Evolutionary conservation across 2,113 vertebrate species (phyloP).

Genomic region (Phalacrocorax brasilianus): DNA sequence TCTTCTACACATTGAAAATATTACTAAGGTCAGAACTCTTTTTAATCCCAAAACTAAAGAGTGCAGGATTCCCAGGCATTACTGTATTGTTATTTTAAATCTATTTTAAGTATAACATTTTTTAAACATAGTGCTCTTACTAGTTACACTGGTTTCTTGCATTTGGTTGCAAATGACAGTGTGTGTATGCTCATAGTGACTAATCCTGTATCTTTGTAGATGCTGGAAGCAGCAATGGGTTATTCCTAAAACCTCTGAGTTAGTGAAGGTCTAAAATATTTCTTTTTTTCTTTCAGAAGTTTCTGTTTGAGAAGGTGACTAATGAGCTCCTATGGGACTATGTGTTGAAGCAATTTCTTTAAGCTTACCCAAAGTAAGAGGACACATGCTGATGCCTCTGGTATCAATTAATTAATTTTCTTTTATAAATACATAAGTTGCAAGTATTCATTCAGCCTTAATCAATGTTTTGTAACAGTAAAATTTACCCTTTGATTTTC

Average conservation of each 20-base stretch:
- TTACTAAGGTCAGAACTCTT: not conserved
- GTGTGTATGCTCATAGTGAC: not conserved
- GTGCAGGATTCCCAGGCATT: not conserved
- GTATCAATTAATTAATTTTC: not conserved
- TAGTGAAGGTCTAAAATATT: not conserved
- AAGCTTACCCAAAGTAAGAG: not conserved
- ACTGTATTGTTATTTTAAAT: not conserved
- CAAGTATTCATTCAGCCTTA: not conserved
- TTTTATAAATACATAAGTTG: not conserved
- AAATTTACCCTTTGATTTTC: not conserved
- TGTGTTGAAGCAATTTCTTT: not conserved
- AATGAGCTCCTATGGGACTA: not conserved
- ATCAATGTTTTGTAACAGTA: not conserved
- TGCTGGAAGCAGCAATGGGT: not conserved
- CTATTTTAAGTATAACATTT: not conserved
- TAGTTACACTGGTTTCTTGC: not conserved
- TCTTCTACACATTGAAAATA: not conserved
- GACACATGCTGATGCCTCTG: not conserved
- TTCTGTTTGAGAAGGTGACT: not conserved
- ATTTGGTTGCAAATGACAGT: not conserved
- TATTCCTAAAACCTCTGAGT: not conserved
- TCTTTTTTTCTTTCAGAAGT: not conserved
- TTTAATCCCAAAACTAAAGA: not conserved
- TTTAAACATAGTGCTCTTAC: not conserved
- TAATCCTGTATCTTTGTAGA: not conserved